Percentiles rank a stretch among this genome's conserved stretches.
Conservation (phyloP, 2,797 vertebrate genomes). For the Sebastes kiyomatsui region DNA sequence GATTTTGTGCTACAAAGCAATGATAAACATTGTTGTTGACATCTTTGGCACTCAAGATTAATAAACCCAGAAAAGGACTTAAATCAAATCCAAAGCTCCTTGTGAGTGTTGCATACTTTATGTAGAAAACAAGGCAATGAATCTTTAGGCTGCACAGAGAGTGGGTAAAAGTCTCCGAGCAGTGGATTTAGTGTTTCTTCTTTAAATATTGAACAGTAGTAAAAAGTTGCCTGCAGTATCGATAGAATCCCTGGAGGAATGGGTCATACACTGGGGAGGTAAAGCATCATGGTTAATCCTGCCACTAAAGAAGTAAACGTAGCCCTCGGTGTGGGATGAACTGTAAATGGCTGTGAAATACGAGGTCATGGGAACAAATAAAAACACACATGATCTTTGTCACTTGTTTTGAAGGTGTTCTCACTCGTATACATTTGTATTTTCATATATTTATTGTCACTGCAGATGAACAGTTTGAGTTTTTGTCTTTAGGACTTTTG, state of each 20-base stretch:
- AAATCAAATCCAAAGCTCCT: neutral
- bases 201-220: slow-evolving; percentile 28
- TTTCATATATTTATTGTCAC: neutral
- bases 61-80: slow-evolving; percentile 2
- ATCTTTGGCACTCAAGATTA: neutral
- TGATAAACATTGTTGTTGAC: neutral
- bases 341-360: neutral
- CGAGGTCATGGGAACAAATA: slow-evolving; percentile 15
- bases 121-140: neutral
- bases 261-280: slow-evolving; percentile 18
- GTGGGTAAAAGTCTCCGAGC: slow-evolving; percentile 3
- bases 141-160: slow-evolving; percentile 20
- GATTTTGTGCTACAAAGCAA: neutral
- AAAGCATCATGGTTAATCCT: slow-evolving; percentile 43
- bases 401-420: neutral
- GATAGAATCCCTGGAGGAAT: neutral
- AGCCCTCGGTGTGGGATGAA: slow-evolving; percentile 3
- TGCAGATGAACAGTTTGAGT: neutral
- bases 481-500: too few relatives aligned
- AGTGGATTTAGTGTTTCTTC: slow-evolving; percentile 5
- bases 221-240: neutral
- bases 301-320: neutral
- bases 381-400: neutral
- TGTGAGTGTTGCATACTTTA: neutral
- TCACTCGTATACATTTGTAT: neutral